Evolutionary conservation across 1,140 invertebrate genomes (phyloP).

Genomic region (Drosophila carrolli): DNA sequence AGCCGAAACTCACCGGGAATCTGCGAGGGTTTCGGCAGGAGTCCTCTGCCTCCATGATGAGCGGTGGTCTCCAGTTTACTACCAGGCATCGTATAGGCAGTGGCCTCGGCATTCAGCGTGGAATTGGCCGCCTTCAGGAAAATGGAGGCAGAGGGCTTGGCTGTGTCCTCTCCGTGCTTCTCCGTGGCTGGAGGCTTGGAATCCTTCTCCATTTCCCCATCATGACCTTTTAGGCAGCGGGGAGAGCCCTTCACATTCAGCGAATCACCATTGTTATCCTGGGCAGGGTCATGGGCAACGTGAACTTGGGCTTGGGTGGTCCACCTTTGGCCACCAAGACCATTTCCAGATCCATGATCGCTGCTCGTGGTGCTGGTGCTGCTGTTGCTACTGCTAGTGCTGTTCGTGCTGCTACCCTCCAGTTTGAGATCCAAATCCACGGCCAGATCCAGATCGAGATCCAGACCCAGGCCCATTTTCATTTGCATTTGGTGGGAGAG

Average conservation of each 20-base stretch:
- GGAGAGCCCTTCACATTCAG: not conserved
- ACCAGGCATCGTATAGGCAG: constrained; percentile 7
- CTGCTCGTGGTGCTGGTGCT: constrained; percentile 1
- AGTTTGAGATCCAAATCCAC: not conserved
- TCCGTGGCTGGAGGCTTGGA: not conserved
- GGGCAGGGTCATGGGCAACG: constrained; percentile 12
- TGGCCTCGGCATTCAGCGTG: constrained; percentile 24
- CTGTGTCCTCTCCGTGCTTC: not conserved
- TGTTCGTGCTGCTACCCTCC: not conserved
- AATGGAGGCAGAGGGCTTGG: constrained; percentile 6
- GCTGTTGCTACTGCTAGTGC: not conserved
- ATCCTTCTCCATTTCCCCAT: too few relatives aligned
- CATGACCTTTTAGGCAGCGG: too few relatives aligned
- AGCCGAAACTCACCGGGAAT: constrained; percentile 9
- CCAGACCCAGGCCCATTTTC: not conserved
- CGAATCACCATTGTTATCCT: constrained; percentile 34
- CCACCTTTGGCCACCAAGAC: not conserved
- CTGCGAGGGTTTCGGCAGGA: not conserved
- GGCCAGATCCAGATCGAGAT: constrained; percentile 1
- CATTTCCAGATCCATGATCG: constrained; percentile 16
- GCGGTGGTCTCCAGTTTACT: not conserved
- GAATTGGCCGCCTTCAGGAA: constrained; percentile 20
- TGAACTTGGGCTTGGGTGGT: constrained; percentile 17
- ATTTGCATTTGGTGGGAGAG: not conserved
- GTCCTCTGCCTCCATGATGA: not conserved